Conservation (phyloP, 2,113 vertebrate species). For the Solea solea region DNA sequence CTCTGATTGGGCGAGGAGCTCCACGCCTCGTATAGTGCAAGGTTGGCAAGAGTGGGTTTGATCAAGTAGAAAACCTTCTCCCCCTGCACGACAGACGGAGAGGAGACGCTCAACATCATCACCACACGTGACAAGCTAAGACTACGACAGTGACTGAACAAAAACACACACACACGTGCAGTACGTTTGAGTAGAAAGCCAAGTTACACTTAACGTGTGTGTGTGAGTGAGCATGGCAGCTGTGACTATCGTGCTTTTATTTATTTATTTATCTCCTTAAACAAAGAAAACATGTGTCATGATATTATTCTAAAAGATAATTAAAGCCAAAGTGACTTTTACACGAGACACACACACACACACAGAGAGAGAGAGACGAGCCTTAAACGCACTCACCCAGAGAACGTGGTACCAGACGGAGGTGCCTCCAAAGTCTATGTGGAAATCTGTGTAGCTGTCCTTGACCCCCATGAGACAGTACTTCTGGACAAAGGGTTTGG, state of each 20-base stretch:
- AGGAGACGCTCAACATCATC: neutral
- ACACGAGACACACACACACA: too few species aligned
- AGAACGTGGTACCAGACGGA: slow-evolving; percentile 99
- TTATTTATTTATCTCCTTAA: too few species aligned
- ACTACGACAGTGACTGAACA: too few species aligned
- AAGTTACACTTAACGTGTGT: too few species aligned
- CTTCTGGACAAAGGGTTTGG: slow-evolving; percentile 99
- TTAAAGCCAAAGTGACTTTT: too few species aligned
- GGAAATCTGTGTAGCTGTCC: slow-evolving; percentile 98
- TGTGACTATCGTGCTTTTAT: neutral
- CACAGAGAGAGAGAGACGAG: too few species aligned
- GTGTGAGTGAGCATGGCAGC: neutral
- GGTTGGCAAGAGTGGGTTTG: slow-evolving; percentile 93
- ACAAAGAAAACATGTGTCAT: too few species aligned
- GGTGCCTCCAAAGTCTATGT: slow-evolving; percentile 98
- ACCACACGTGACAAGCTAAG: too few species aligned
- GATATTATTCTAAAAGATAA: too few species aligned
- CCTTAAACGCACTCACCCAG: slow-evolving; percentile 84
- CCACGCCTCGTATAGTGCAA: slow-evolving; percentile 97
- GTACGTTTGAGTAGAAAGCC: too few species aligned
- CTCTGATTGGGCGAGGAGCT: slow-evolving; percentile 98
- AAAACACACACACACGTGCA: too few species aligned
- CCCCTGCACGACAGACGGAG: slow-evolving; percentile 80
- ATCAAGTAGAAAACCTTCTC: slow-evolving; percentile 99
- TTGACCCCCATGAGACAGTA: slow-evolving; percentile 99